These are phyloP conservation scores for Dasyornis broadbenti DNA, from an alignment of 2,113 vertebrate genomes.

Conservation along the genomic window DNA sequence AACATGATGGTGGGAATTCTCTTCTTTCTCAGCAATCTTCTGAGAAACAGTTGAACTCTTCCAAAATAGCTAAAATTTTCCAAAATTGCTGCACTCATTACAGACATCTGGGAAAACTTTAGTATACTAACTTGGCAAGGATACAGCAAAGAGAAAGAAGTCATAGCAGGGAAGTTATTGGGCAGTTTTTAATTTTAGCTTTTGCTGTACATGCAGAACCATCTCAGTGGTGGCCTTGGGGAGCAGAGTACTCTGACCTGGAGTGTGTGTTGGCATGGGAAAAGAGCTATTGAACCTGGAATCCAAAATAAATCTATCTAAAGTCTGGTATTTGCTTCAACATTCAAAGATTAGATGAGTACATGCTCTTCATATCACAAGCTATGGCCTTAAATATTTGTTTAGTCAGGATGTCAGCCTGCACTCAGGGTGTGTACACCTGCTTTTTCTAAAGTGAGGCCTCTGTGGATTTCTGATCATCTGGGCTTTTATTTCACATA, in stretches of 20 bases:
- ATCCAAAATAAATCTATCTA: not conserved
- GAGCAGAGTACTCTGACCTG: not conserved
- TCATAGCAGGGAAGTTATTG: not conserved
- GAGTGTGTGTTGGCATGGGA: not conserved
- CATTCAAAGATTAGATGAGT: not conserved
- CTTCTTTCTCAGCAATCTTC: not conserved
- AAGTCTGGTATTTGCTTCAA: not conserved
- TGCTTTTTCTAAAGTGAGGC: not conserved
- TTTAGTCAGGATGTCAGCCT: not conserved
- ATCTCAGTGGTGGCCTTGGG: not conserved
- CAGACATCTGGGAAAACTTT: constrained; percentile 6
- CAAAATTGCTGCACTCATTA: not conserved
- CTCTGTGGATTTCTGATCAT: not conserved
- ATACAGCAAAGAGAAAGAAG: not conserved
- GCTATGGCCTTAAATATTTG: not conserved
- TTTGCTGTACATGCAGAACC: not conserved
- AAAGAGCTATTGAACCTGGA: not conserved
- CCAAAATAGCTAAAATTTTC: not conserved
- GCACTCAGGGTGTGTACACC: not conserved
- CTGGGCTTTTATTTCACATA: not conserved
- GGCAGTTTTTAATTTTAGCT: not conserved
- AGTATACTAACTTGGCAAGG: constrained; percentile 2
- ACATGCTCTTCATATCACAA: not conserved
- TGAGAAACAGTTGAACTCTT: not conserved
- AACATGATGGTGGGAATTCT: not conserved